These are phyloP conservation scores for Sinodicranocentrus sp. DNA, from an alignment of 2,888 invertebrate species.

Conservation along the genomic window DNA sequence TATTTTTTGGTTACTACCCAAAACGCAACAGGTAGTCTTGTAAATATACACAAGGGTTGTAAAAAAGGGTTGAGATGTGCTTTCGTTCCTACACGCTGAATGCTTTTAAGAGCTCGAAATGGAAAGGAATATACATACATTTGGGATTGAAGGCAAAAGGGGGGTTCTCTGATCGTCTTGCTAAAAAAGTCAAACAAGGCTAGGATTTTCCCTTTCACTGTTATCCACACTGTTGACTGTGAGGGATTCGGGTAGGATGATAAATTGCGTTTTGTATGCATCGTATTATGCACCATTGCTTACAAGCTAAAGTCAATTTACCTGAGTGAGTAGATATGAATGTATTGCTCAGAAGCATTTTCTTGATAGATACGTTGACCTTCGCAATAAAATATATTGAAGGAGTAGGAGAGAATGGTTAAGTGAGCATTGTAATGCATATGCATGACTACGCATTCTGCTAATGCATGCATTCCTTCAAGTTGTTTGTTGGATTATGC, in stretches of 20 bases:
- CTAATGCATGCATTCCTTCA: too few species aligned
- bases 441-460: background rate
- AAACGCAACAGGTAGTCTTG: slow-evolving; percentile 29
- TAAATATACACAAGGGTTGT: background rate
- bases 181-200: too few species aligned
- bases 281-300: too few species aligned
- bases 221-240: too few species aligned
- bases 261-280: too few species aligned
- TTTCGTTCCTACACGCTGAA: slow-evolving; percentile 21
- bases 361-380: slow-evolving; percentile 45
- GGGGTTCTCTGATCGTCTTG: too few species aligned
- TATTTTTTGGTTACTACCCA: slow-evolving; percentile 23
- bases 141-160: too few species aligned
- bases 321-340: too few species aligned
- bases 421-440: background rate
- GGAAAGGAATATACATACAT: slow-evolving; percentile 30
- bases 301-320: too few species aligned
- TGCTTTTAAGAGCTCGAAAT: slow-evolving; percentile 49
- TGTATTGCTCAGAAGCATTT: too few species aligned
- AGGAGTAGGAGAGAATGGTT: background rate
- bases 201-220: slow-evolving; percentile 55
- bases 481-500: too few species aligned
- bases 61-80: slow-evolving; percentile 34
- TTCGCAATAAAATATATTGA: slow-evolving; percentile 20
- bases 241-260: too few species aligned